Conservation (phyloP, 37 sponge, comb jelly and placozoan species). For the Aplysina aerophoba region DNA sequence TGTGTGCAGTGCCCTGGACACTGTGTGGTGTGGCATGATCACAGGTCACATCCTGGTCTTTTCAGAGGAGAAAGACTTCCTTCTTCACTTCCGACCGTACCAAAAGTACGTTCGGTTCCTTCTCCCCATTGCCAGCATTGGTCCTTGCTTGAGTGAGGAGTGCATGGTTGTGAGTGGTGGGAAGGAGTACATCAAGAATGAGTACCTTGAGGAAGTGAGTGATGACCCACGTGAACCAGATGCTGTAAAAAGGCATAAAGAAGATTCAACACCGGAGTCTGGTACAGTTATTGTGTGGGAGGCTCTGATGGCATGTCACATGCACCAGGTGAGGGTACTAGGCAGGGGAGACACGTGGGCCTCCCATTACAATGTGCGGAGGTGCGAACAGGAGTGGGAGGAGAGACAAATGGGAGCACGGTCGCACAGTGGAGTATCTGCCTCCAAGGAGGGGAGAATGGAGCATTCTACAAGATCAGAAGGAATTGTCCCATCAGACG, state of each 20-base stretch:
- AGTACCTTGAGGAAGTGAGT: slow-evolving; percentile 12
- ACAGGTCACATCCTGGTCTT: slow-evolving; percentile 43
- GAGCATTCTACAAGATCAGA: too few relatives aligned
- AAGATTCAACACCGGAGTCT: background rate
- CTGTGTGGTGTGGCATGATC: slow-evolving; percentile 39
- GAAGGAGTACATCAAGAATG: slow-evolving; percentile 14
- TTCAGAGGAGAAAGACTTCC: slow-evolving; percentile 2
- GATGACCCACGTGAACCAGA: background rate
- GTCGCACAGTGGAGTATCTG: too few relatives aligned
- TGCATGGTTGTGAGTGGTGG: slow-evolving; percentile 39
- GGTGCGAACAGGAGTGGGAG: background rate
- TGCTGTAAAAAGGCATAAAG: background rate
- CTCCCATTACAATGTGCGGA: background rate
- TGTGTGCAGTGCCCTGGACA: slow-evolving; percentile 39
- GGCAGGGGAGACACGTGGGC: slow-evolving; percentile 20
- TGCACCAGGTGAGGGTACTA: slow-evolving; percentile 50
- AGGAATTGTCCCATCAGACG: too few relatives aligned
- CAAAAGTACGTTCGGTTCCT: slow-evolving; percentile 60
- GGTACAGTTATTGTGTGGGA: slow-evolving; percentile 74
- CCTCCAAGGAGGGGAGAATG: too few relatives aligned
- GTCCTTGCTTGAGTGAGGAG: slow-evolving; percentile 14
- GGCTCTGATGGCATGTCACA: slow-evolving; percentile 51
- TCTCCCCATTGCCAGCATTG: slow-evolving; percentile 19
- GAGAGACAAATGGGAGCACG: too few relatives aligned
- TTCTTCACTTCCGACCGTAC: slow-evolving; percentile 57